Evolutionary conservation across 2,113 vertebrate genomes (phyloP), one percentile per base, ranked within the genome.

Genomic region (Neopipo cinnamomea): DNA sequence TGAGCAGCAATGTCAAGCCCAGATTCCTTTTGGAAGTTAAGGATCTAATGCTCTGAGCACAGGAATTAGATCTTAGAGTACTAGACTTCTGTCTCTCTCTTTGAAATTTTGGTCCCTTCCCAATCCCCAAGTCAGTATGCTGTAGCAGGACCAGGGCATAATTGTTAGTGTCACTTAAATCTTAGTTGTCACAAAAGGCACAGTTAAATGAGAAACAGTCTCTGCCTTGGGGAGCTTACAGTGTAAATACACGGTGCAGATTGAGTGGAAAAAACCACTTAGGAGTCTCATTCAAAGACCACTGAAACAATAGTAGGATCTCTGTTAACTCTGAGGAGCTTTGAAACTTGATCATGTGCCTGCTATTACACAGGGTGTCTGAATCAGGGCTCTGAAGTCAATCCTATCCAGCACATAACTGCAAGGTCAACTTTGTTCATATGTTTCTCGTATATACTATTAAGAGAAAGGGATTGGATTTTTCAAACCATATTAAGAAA

Each of bases 291-390:
- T 73, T 95, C 85, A 90, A 61, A 83, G 79, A 35, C 12, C 41
- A 37, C 53, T 82, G 75, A 82, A 91, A 91, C 79, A 85, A 71
- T 56, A 78, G 59, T 61, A 77, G 50, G 61, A 74, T 89, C 39
- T 86, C 77, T 74, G 44, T 89, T 84, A 92, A 55, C 16, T 85
- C 63, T 77, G 56, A 91, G 81, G 65, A 80, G 56, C 89, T 95
- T 89, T 84, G 68, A 91, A 93, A 84, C 9, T 12, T 41, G 70
- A 92, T 84, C 65, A 84, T 80, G 50, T 91, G n/a, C 42, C 50
- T 85, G 42, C 39, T 83, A 28, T 71, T 84, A 81, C 24, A 62
- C 0, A 6, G 25, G 18, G 28, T 80, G 47, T 83, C 72, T 74
- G 70, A 94, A 87, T 50, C 35, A 59, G 59, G n/a, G 15, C 56